These are phyloP conservation scores for Dicycla oo DNA, from an alignment of 2,888 invertebrate species.

Conservation along the genomic window DNA sequence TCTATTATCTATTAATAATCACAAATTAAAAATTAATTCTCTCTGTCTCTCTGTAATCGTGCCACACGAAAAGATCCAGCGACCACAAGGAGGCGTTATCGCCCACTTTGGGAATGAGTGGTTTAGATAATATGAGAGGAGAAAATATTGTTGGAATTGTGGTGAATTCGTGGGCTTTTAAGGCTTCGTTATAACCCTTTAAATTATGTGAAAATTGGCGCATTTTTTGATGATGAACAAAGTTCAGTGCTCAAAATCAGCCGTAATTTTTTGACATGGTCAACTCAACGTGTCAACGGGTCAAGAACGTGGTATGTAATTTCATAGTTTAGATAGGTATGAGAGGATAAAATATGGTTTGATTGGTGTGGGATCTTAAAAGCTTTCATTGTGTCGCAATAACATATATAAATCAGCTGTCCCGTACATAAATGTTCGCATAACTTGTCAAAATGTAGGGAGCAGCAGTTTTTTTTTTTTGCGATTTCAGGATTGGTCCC, in stretches of 20 bases:
- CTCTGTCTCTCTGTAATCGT: too few relatives aligned
- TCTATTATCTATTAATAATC: too few relatives aligned
- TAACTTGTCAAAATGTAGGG: too few relatives aligned
- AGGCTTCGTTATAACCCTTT: background rate
- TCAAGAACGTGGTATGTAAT: background rate
- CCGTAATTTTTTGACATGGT: background rate
- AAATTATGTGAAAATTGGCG: background rate
- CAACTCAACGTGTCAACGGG: too few relatives aligned
- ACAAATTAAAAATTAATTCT: too few relatives aligned
- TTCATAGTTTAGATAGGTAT: background rate
- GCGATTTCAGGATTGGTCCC: too few relatives aligned
- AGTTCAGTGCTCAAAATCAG: background rate
- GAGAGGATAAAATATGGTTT: background rate
- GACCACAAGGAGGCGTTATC: too few relatives aligned
- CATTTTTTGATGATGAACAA: background rate
- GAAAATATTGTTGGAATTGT: constrained; percentile 10
- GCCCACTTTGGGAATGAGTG: too few relatives aligned
- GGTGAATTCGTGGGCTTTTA: background rate
- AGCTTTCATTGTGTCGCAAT: background rate
- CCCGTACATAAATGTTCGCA: too few relatives aligned
- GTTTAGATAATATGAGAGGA: background rate
- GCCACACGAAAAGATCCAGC: too few relatives aligned
- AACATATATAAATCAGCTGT: too few relatives aligned
- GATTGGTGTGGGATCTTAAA: background rate
- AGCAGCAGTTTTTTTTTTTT: too few relatives aligned